Evolutionary conservation across 1,140 invertebrate species (phyloP).

Genomic region (Cotesia typhae): DNA sequence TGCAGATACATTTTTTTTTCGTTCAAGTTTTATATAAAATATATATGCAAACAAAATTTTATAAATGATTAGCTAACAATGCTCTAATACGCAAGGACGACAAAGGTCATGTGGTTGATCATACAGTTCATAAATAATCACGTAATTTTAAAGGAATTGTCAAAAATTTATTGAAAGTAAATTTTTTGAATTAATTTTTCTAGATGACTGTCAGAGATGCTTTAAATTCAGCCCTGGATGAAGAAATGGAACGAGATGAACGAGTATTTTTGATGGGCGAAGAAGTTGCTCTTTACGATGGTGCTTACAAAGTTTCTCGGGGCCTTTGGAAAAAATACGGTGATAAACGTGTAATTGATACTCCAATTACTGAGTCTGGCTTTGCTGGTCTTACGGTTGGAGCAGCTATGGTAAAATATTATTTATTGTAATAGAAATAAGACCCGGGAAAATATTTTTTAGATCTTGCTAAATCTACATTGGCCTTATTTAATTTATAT

Average conservation of each 20-base stretch:
- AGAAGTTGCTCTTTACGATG: conserved; percentile 98
- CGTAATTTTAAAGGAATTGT: background rate
- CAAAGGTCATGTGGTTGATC: conserved; percentile 49
- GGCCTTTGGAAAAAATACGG: conserved; percentile 99
- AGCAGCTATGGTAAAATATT: conserved; percentile 84
- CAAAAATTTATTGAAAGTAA: background rate
- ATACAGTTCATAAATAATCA: conserved; percentile 9
- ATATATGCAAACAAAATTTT: background rate
- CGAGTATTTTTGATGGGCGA: conserved; percentile 95
- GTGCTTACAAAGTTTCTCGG: conserved; percentile 94
- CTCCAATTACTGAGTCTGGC: conserved; percentile 98
- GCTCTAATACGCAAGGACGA: conserved; percentile 46
- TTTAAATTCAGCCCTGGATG: conserved; percentile 94
- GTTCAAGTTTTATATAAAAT: background rate
- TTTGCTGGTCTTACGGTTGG: conserved; percentile 97
- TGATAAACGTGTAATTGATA: conserved; percentile 96
- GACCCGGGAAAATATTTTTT: too few species aligned
- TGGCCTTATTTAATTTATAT: too few species aligned
- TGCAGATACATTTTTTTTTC: background rate
- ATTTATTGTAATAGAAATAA: background rate
- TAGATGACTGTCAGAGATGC: conserved; percentile 96
- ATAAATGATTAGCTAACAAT: conserved; percentile 36
- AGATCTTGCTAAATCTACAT: too few species aligned
- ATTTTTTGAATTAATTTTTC: conserved; percentile 24
- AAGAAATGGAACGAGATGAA: conserved; percentile 96